Conservation (phyloP, 1,140 invertebrate species). For the Drosophila ficusphila region DNA sequence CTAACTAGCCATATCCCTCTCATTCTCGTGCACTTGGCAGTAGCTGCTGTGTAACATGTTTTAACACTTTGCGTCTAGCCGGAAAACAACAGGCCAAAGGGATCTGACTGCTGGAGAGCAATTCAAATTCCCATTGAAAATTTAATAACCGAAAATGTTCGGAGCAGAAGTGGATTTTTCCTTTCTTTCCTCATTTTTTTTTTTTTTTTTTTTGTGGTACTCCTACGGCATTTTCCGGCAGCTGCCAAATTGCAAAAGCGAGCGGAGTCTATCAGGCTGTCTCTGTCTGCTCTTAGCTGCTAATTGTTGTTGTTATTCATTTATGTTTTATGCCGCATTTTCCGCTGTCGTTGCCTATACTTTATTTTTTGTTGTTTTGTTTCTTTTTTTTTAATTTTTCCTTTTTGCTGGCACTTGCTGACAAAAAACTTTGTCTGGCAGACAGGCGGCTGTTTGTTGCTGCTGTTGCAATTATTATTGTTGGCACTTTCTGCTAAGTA, state of each 20-base stretch:
- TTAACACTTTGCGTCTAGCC: slow-evolving; percentile 73
- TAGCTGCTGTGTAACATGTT: slow-evolving; percentile 59
- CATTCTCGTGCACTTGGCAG: slow-evolving; percentile 3
- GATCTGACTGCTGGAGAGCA: slow-evolving; percentile 52
- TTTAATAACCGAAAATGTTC: slow-evolving; percentile 76
- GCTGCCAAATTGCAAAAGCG: slow-evolving; percentile 55
- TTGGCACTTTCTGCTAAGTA: slow-evolving; percentile 70
- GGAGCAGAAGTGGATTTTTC: slow-evolving; percentile 21
- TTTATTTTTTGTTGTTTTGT: slow-evolving; percentile 1
- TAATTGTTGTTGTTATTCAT: slow-evolving; percentile 75
- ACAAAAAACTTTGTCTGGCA: slow-evolving; percentile 65
- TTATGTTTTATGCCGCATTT: slow-evolving; percentile 75
- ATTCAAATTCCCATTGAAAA: slow-evolving; percentile 76
- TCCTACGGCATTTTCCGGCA: slow-evolving; percentile 9
- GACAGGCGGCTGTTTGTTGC: slow-evolving; percentile 57
- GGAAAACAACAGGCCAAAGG: slow-evolving; percentile 29
- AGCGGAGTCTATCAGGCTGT: slow-evolving; percentile 23
- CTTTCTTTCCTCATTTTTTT: neutral
- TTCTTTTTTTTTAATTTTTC: slow-evolving; percentile 6
- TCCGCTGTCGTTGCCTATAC: slow-evolving; percentile 11
- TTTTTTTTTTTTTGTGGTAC: too few relatives aligned
- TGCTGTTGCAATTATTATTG: slow-evolving; percentile 74
- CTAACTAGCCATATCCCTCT: slow-evolving; percentile 1
- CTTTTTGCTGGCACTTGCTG: slow-evolving; percentile 37
- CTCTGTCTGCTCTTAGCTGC: slow-evolving; percentile 14